Conservation (phyloP, 2,888 invertebrate genomes). For the Ophioninae sp. region DNA sequence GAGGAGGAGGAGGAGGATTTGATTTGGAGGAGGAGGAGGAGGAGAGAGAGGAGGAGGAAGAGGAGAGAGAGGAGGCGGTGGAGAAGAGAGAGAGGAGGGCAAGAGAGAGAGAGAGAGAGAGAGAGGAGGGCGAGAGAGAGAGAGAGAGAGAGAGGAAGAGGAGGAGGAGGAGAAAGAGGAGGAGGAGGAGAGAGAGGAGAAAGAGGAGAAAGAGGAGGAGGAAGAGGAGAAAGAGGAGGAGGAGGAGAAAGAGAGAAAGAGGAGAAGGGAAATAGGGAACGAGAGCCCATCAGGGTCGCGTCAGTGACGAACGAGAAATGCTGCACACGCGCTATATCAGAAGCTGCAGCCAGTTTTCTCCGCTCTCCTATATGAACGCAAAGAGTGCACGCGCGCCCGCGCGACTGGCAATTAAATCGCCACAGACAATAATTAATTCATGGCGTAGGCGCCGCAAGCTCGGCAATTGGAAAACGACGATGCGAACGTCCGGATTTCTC, state of each 20-base stretch:
- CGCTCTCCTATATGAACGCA: slow-evolving; percentile 21
- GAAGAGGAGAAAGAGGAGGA: slow-evolving; percentile 11
- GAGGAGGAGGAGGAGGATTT: too few species aligned
- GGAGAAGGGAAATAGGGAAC: not conserved
- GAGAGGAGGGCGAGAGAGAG: too few species aligned
- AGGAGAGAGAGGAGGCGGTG: too few species aligned
- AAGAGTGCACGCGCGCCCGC: slow-evolving; percentile 30
- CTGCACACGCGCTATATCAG: slow-evolving; percentile 44
- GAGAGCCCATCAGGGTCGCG: slow-evolving; percentile 50
- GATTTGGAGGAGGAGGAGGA: too few species aligned
- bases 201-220: not conserved
- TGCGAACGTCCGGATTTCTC: slow-evolving; percentile 57
- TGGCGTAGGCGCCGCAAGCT: slow-evolving; percentile 74
- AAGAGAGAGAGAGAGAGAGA: too few species aligned
- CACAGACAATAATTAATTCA: slow-evolving; percentile 76
- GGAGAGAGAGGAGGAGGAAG: too few species aligned
- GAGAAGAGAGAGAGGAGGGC: too few species aligned
- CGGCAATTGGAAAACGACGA: slow-evolving; percentile 74
- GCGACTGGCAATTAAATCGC: slow-evolving; percentile 77
- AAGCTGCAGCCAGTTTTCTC: slow-evolving; percentile 34
- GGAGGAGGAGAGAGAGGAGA: too few species aligned
- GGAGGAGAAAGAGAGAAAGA: not conserved
- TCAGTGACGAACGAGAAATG: slow-evolving; percentile 48
- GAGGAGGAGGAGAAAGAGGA: too few species aligned
- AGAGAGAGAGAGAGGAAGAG: too few species aligned